phyloP scores from a whole-genome alignment of 2,113 vertebrate species.

The Ramphastos sulfuratus region DNA sequence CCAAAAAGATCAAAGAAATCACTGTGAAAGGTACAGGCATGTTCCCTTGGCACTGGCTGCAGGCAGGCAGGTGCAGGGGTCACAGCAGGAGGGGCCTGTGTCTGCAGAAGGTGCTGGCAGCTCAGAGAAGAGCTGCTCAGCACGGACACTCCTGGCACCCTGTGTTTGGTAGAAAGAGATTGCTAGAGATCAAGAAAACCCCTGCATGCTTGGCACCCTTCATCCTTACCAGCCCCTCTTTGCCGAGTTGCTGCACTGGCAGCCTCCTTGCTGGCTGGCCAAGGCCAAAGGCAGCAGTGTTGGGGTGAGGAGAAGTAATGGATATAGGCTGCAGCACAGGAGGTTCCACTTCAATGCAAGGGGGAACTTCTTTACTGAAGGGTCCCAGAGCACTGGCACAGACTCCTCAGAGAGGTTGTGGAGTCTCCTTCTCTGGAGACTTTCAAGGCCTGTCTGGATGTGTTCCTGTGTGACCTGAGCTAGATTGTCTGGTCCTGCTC shows the following conservation, averaged over 20 bases:
- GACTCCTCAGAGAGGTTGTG: too few relatives aligned
- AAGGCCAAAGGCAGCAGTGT: accelerated
- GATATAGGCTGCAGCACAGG: too few relatives aligned
- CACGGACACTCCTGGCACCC: neutral
- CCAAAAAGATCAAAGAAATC: constrained; percentile 95
- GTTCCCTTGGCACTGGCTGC: accelerated
- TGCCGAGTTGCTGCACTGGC: accelerated
- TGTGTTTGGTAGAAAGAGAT: neutral
- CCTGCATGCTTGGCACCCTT: accelerated
- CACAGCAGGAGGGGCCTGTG: accelerated
- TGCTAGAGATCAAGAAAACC: neutral
- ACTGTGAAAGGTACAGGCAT: constrained; percentile 86
- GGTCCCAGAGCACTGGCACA: too few relatives aligned
- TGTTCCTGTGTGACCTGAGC: too few relatives aligned
- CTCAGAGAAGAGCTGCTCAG: neutral
- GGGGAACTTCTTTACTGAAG: too few relatives aligned
- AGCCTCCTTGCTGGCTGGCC: neutral
- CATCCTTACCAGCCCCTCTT: neutral
- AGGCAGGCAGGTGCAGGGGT: accelerated
- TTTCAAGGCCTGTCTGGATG: too few relatives aligned
- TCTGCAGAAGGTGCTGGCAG: neutral
- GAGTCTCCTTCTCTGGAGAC: too few relatives aligned
- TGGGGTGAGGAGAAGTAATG: neutral
- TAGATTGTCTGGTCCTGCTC: too few relatives aligned
- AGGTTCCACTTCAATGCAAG: too few relatives aligned